These are phyloP conservation scores for Adelges cooleyi DNA, from an alignment of 1,140 invertebrate genomes.

Conservation along the genomic window DNA sequence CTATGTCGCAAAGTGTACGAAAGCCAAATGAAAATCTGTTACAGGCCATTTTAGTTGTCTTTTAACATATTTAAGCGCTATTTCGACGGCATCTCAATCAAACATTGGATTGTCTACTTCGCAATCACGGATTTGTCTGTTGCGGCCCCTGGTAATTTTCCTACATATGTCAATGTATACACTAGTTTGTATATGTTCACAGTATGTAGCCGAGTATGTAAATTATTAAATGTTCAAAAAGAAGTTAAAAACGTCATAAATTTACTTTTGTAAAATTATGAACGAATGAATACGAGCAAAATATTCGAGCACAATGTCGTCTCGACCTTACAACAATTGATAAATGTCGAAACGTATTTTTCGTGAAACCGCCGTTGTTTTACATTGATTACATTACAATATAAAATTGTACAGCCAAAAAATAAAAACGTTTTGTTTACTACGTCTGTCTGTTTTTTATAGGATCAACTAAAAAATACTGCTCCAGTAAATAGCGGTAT, in stretches of 20 bases:
- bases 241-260: too few species aligned
- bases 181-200: conserved; percentile 10
- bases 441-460: conserved; percentile 30
- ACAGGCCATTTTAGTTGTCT: conserved; percentile 17
- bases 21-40: conserved; percentile 27
- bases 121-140: conserved; percentile 4
- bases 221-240: too few species aligned
- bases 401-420: too few species aligned
- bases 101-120: conserved; percentile 7
- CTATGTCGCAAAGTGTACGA: neutral
- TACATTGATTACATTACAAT: too few species aligned
- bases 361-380: too few species aligned
- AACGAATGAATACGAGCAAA: too few species aligned
- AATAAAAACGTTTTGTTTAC: too few species aligned
- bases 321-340: too few species aligned
- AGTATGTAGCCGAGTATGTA: conserved; percentile 1
- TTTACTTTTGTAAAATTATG: too few species aligned
- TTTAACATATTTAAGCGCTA: conserved; percentile 23
- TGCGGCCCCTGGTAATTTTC: conserved; percentile 21
- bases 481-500: conserved; percentile 80
- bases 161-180: neutral
- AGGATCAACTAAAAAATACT: conserved; percentile 77
- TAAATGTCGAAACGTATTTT: too few species aligned
- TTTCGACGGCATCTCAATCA: conserved; percentile 3
- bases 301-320: too few species aligned